phyloP scores from a whole-genome alignment of 2,797 vertebrate species.

The Garrulus glandarius region DNA sequence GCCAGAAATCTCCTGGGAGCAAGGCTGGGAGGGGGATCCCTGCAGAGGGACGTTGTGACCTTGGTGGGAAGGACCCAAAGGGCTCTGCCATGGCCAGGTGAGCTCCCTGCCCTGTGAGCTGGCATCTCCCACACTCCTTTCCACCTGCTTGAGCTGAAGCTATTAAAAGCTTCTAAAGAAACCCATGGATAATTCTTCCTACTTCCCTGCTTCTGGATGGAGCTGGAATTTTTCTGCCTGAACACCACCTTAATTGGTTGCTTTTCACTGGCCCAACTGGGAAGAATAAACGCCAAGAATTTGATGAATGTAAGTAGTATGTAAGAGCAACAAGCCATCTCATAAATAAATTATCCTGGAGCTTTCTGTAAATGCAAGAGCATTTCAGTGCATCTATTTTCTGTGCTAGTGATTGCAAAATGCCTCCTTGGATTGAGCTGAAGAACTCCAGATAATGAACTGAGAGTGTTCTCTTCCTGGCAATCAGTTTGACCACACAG shows the following conservation, averaged over 20 bases:
- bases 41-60: neutral
- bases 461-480: neutral
- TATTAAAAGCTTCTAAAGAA: neutral
- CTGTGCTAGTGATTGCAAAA: constrained; percentile 4
- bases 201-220: neutral
- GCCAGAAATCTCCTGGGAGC: neutral
- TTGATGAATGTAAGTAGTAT: neutral
- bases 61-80: neutral
- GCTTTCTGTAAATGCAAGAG: neutral
- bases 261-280: neutral
- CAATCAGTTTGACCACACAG: neutral
- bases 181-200: neutral
- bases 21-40: neutral
- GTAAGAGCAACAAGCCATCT: constrained; percentile 25
- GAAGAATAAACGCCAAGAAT: constrained; percentile 14
- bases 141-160: neutral
- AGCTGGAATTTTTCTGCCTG: neutral
- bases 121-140: neutral
- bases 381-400: constrained; percentile 17
- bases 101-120: neutral
- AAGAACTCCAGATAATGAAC: constrained; percentile 14
- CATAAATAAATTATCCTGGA: constrained; percentile 41
- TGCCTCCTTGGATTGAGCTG: neutral
- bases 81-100: neutral
- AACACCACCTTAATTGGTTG: neutral